Evolutionary conservation across 2,113 vertebrate genomes (phyloP).

Genomic region (Tor tambroides): DNA sequence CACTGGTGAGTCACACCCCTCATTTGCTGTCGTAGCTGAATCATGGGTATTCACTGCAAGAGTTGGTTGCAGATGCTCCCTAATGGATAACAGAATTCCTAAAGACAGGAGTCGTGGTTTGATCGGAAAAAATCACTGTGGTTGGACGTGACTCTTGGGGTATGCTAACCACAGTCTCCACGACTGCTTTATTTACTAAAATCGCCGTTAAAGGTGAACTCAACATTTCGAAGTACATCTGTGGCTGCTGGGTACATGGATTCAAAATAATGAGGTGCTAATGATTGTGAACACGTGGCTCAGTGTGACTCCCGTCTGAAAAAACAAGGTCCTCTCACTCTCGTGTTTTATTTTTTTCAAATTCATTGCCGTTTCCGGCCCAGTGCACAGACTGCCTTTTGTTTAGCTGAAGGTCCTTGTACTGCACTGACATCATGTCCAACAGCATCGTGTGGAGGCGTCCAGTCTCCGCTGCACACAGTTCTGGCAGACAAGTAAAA

Average conservation of each 20-base stretch:
- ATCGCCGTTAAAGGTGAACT: slow-evolving; percentile 16
- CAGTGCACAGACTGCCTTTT: slow-evolving; percentile 79
- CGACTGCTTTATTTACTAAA: background rate
- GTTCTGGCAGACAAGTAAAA: slow-evolving; percentile 67
- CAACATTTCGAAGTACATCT: slow-evolving; percentile 50
- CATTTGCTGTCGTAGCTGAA: slow-evolving; percentile 61
- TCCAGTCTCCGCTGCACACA: slow-evolving; percentile 70
- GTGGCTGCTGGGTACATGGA: slow-evolving; percentile 46
- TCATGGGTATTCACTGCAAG: slow-evolving; percentile 57
- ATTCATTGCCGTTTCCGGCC: slow-evolving; percentile 67
- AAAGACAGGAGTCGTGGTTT: slow-evolving; percentile 6
- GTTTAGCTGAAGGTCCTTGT: slow-evolving; percentile 72
- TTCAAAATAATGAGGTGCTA: slow-evolving; percentile 69
- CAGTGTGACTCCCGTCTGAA: slow-evolving; percentile 60
- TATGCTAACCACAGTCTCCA: slow-evolving; percentile 11
- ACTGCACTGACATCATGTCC: slow-evolving; percentile 75
- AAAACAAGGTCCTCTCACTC: slow-evolving; percentile 64
- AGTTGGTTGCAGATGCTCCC: slow-evolving; percentile 22
- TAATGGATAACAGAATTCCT: slow-evolving; percentile 45
- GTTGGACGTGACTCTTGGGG: slow-evolving; percentile 3
- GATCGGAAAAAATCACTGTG: background rate
- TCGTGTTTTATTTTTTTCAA: slow-evolving; percentile 48
- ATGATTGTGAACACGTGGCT: slow-evolving; percentile 73
- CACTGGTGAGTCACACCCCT: slow-evolving; percentile 72
- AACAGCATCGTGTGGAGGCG: slow-evolving; percentile 66